Base-by-base conservation (phyloP, 53 echinoderm and acorn worm species). In the Temnopleurus reevesii region DNA sequence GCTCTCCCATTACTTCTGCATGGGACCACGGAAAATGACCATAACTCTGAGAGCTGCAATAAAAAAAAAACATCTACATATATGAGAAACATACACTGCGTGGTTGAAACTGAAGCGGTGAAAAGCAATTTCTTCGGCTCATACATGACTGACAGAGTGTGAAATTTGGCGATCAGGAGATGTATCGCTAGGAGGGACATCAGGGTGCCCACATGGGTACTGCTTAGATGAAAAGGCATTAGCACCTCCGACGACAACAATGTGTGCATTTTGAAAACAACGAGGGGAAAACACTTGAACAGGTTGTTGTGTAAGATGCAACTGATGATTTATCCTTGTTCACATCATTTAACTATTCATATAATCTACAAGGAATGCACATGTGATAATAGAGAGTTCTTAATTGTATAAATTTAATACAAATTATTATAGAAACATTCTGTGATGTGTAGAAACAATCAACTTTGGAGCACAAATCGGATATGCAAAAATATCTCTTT, bases 121-220 rank as follows among this genome's bases (percentile, higher is more conserved):
- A 79, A 41, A 49, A 79, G 79, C 79, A 79, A 79, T 79, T 79
- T 79, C 79, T 79, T 44, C 79, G 46, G 45, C 79, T 47, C 79
- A 46, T 28, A 45, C 79, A 47, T 79, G 79, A 79, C 49, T 79
- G 49, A 49, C 49, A 79, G 79, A 79, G 79, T 79, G 79, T 79
- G 49, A 79, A 79, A 79, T 79, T 79, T 79, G 4, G 79, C 79
- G 4, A 79, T 47, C 27, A 28, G 46, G 76, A 44, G 76, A 76
- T 34, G 45, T 8, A 63, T 63, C 30, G 13, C 63, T 63, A 33
- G 4, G 17, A 63, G 41, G 71, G 21, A 71, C 10, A 23, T n/a
- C 38, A 23, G 41, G 71, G 71, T n/a, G 23, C 71, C 71, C 5
- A 38, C 71, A 38, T 71, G 71, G 71, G 71, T 71, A 71, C 41